Evolutionary conservation across 2,797 vertebrate species (phyloP), one percentile per base, ranked within the genome.

Genomic region (Phataginus tetradactyla): DNA sequence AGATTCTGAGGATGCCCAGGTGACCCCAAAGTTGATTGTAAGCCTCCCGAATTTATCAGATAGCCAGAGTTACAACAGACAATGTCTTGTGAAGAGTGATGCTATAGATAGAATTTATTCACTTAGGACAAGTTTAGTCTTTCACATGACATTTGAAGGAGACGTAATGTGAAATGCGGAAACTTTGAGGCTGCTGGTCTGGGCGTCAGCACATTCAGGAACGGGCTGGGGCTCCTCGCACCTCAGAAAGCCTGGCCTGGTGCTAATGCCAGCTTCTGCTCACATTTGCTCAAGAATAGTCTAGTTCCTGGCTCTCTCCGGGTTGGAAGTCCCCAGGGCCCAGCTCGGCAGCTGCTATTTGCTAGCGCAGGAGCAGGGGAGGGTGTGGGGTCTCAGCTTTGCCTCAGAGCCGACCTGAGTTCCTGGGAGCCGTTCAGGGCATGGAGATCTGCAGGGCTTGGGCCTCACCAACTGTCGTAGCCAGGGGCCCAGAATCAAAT

Each of bases 401-500:
- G 8, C 5, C 55, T 61, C 71, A 96, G 88, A 78, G 80, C n/a
- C 59, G 85, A 87, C 80, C 55, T 55, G 66, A 68, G 74, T 91
- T 96, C 85, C 86, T 96, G 96, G 95, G 95, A 97, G 96, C 59
- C 37, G 61, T 69, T 86, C 55, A 91, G 79, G 39, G 21, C 78
- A 64, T n/a, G 39, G 66, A 42, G 81, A 75, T 86, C 96, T 96
- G 86, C 90, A 69, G 92, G 37, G 9, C 59, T 97, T 97, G 96
- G 96, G 89, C 59, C 37, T 93, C 51, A 84, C 83, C 91, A 86
- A 94, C 66, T 86, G 68, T 55, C 93, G 88, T 86, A 97, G 86
- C 94, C 85, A 94, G 91, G 4, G 89, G 80, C 87, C 83, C 94
- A 94, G 92, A 97, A 71, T 97, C 94, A 95, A 92, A 96, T 97